Conservation (phyloP, 2,113 vertebrate species). For the Microcebus jonahi region DNA sequence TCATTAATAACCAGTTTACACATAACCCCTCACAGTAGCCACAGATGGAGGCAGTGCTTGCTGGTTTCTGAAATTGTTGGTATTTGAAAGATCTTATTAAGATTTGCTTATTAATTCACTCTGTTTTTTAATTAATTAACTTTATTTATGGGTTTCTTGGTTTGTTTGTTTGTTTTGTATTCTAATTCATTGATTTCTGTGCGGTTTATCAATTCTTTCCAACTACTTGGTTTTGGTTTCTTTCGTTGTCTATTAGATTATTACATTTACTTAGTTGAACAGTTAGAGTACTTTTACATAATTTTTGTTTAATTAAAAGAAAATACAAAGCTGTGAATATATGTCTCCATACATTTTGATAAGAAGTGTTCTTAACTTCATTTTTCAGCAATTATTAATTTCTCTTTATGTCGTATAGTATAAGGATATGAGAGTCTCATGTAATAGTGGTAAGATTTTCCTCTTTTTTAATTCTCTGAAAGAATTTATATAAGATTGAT, state of each 20-base stretch:
- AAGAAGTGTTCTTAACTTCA: background rate
- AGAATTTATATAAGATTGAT: background rate
- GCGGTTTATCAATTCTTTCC: background rate
- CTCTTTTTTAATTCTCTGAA: background rate
- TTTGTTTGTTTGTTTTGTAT: background rate
- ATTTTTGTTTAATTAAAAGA: constrained; percentile 7
- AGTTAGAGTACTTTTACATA: background rate
- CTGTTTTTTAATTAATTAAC: background rate
- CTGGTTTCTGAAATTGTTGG: background rate
- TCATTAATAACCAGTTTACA: constrained; percentile 31
- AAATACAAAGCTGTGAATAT: background rate
- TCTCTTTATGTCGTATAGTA: no score
- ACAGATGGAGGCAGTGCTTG: background rate
- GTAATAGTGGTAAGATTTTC: background rate
- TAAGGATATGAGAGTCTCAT: background rate
- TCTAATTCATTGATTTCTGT: background rate
- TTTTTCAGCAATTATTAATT: background rate
- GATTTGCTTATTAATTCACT: background rate
- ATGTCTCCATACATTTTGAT: background rate
- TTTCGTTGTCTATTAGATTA: background rate
- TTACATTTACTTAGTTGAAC: background rate
- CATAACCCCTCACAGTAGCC: background rate
- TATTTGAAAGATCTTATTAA: background rate
- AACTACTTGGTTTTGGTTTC: background rate
- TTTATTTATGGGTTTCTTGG: background rate